Base-by-base conservation (phyloP, 2,888 invertebrate genomes). In the Stramonita haemastoma region DNA sequence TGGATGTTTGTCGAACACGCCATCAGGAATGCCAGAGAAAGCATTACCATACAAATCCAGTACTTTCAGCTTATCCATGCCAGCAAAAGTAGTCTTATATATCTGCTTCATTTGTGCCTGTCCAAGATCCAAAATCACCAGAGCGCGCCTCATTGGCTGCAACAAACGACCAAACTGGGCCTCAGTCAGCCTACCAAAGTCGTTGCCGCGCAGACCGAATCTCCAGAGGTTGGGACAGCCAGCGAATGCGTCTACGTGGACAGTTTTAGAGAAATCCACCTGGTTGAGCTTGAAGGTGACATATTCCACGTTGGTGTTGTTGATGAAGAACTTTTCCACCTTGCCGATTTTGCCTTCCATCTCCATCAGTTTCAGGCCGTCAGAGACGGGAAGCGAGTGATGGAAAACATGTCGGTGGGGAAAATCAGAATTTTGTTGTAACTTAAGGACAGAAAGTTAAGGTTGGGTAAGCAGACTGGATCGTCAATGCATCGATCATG, bases 361-460 rank as follows among this genome's bases (percentile, higher is more conserved):
- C 60, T 85, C 29, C 56, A 57, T 85, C 13, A 85, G 57, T 57
- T 85, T 60, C 32, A 85, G 60, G 1, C 60, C 15, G 57, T 26
- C 32, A 85, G 29, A 15, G 60, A n/a, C 6, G 85, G 85, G 19
- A 85, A 85, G 57, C 56, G 57, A 11, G 29, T 13, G 8, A 29
- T 17, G 1, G 85, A 57, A n/a, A 85, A 85, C 85, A 85, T 85
- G 85, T 85, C 57, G 56, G 17, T 85, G n/a, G 85, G 57, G 29
- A 85, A 85, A 32, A 22, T 57, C 57, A 85, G 29, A 29, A 85
- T 57, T 19, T 22, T n/a, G 60, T 85, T 85, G 60, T 85, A 85
- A 29, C 60, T 85, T 57, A 85, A 32, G 6, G 56, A 57, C 29
- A 85, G 17, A 29, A 19, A 56, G 29, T 29, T 85, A 6, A 85